Conservation (phyloP, 37 sponge, comb jelly and placozoan genomes). For the Axinella damicornis region DNA sequence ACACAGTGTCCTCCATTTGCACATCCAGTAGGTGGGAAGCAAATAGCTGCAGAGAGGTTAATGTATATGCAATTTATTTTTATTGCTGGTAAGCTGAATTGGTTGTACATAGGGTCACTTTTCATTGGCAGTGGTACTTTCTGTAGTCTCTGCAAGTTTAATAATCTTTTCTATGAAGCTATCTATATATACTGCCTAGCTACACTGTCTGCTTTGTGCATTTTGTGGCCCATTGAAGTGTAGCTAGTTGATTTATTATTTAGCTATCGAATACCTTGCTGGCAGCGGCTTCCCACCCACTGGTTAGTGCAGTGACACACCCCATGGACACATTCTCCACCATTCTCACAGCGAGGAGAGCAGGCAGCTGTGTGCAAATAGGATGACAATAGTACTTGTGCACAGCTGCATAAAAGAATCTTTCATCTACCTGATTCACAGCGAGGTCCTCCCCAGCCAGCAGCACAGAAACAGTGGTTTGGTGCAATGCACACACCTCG, state of each 20-base stretch:
- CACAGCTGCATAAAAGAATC: neutral
- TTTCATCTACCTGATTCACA: neutral
- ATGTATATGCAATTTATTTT: too few species aligned
- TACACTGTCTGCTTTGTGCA: too few species aligned
- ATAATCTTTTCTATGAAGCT: too few species aligned
- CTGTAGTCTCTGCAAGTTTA: too few species aligned
- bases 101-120: too few species aligned
- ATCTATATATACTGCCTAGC: too few species aligned
- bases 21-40: slow-evolving; percentile 21
- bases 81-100: too few species aligned
- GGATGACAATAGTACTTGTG: too few species aligned
- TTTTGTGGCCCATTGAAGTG: too few species aligned
- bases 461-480: slow-evolving; percentile 4
- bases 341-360: neutral
- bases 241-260: too few species aligned
- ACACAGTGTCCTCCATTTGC: slow-evolving; percentile 26
- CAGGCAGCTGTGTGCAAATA: too few species aligned
- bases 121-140: too few species aligned
- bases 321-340: neutral
- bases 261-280: neutral
- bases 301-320: neutral
- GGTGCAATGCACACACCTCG: neutral
- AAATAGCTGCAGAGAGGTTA: neutral
- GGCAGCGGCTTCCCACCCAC: neutral
- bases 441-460: neutral